These are phyloP conservation scores for Cordilura impudica DNA, from an alignment of 2,888 invertebrate species.

Conservation along the genomic window DNA sequence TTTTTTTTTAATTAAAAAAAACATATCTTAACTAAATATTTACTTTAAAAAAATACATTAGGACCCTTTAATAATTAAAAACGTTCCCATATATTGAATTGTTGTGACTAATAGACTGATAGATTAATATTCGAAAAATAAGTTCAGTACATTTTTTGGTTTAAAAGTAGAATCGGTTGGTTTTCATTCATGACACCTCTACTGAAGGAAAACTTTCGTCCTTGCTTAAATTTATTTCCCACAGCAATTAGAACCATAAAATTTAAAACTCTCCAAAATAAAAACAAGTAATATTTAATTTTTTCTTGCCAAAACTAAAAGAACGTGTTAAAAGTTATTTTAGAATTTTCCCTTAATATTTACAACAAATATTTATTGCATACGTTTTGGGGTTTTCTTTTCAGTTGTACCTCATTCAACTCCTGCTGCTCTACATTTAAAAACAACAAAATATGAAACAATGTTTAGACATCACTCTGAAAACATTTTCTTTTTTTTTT, in stretches of 20 bases:
- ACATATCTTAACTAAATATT: no score
- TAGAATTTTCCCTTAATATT: conserved; percentile 9
- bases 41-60: no score
- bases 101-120: no score
- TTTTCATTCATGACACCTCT: no score
- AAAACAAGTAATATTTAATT: neutral
- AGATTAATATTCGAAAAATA: no score
- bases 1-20: no score
- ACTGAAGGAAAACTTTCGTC: no score
- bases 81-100: no score
- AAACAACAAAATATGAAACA: conserved; percentile 39
- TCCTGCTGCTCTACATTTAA: conserved; percentile 18
- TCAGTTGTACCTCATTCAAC: conserved; percentile 9
- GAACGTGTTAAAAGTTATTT: conserved; percentile 42
- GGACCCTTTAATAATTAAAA: no score
- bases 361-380: conserved; percentile 37
- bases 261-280: neutral
- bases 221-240: neutral
- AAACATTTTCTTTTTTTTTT: neutral
- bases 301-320: neutral
- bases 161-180: no score
- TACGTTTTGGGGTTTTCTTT: conserved; percentile 41
- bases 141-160: no score
- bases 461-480: conserved; percentile 35
- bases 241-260: neutral